Evolutionary conservation across 2,797 vertebrate species (phyloP).

Genomic region (Psittacula echo): DNA sequence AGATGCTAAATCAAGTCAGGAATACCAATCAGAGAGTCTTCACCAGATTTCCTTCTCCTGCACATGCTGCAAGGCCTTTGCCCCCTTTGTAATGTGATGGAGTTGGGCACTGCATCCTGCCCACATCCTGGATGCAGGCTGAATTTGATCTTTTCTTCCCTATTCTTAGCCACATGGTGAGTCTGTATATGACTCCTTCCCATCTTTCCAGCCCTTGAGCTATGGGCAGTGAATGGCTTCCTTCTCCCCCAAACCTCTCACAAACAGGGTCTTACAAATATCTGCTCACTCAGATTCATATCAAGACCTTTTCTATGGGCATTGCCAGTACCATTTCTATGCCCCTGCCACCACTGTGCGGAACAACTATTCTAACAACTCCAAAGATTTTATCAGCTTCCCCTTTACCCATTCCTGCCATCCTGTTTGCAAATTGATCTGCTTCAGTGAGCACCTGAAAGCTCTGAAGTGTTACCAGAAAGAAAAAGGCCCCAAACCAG

Average conservation of each 20-base stretch:
- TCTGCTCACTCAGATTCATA: background rate
- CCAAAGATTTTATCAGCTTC: background rate
- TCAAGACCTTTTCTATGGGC: background rate
- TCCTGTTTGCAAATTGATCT: background rate
- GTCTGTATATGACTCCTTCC: background rate
- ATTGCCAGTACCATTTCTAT: background rate
- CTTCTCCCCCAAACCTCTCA: background rate
- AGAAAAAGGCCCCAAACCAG: background rate
- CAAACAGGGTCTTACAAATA: background rate
- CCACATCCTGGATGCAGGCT: background rate
- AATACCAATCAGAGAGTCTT: background rate
- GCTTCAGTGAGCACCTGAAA: background rate
- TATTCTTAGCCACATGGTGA: background rate
- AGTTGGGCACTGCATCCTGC: background rate
- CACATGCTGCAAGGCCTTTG: background rate
- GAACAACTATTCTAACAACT: background rate
- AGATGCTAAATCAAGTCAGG: background rate
- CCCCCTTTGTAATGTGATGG: background rate
- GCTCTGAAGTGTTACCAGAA: background rate
- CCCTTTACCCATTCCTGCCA: background rate
- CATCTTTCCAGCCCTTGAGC: background rate
- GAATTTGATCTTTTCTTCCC: background rate
- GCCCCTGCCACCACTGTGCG: background rate
- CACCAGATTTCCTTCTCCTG: background rate
- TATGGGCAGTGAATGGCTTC: background rate